Percentiles rank a stretch among this genome's conserved stretches.
phyloP scores from a whole-genome alignment of 2,888 invertebrate species.

The Doris montereyensis region DNA sequence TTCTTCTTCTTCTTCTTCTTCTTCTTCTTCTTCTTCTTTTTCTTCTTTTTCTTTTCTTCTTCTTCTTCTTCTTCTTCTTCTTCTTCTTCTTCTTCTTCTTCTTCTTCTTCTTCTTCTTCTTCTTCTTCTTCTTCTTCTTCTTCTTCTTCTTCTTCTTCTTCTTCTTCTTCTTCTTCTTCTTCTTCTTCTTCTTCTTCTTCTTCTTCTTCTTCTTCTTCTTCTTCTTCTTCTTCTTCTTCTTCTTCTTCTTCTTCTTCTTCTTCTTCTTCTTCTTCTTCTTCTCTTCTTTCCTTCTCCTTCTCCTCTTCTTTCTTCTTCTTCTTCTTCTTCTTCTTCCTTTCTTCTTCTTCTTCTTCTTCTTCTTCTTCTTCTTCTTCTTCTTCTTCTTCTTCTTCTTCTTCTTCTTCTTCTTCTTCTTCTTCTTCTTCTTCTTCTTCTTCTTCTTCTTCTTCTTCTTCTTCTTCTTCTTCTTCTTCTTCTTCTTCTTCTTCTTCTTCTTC shows the following conservation, averaged over 20 bases:
- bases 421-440: neutral
- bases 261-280: neutral
- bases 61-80: neutral
- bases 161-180: neutral
- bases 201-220: neutral
- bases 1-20: neutral
- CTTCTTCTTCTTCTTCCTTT: no score
- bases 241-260: neutral
- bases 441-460: neutral
- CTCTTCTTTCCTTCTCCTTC: neutral
- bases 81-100: neutral
- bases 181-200: neutral
- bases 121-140: neutral
- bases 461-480: neutral
- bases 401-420: neutral
- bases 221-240: neutral
- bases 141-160: neutral
- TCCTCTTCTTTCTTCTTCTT: neutral
- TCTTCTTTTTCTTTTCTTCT: neutral
- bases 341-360: neutral
- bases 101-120: neutral
- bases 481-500: neutral
- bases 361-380: neutral
- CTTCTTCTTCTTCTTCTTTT: neutral
- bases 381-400: neutral